Conservation (phyloP, 2,113 vertebrate species). For the Oncorhynchus kisutch region DNA sequence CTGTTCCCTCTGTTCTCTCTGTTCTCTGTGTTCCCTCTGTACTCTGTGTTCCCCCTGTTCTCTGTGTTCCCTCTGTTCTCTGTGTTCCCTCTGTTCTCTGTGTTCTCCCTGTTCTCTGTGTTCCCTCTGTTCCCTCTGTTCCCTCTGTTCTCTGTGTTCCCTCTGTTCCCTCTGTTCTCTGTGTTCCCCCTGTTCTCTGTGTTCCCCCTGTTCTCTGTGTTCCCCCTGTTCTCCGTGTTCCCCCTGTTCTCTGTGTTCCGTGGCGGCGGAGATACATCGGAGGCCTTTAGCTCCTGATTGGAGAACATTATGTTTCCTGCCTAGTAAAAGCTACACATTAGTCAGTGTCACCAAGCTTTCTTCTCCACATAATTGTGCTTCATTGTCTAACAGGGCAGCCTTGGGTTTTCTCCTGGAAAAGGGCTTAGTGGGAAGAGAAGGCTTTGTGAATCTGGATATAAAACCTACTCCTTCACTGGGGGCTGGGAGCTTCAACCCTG, state of each 20-base stretch:
- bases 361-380: constrained; percentile 65
- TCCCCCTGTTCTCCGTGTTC: constrained; percentile 23
- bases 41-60: constrained; percentile 34
- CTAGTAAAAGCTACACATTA: constrained; percentile 71
- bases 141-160: constrained; percentile 36
- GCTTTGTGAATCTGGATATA: constrained; percentile 57
- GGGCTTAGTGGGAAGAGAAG: constrained; percentile 41
- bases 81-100: constrained; percentile 47
- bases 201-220: constrained; percentile 38
- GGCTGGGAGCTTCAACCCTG: constrained; percentile 43
- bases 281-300: constrained; percentile 67
- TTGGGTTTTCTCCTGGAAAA: constrained; percentile 60
- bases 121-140: constrained; percentile 39
- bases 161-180: neutral
- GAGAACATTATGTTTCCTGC: constrained; percentile 66
- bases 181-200: constrained; percentile 43
- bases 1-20: constrained; percentile 43
- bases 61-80: neutral
- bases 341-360: constrained; percentile 69
- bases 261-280: constrained; percentile 64
- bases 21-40: constrained; percentile 36
- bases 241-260: constrained; percentile 46
- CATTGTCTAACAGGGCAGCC: constrained; percentile 68
- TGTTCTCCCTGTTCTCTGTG: constrained; percentile 44
- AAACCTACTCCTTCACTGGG: constrained; percentile 55